Base-by-base conservation (phyloP, 2,888 invertebrate species). In the Amphipyra berbera region DNA sequence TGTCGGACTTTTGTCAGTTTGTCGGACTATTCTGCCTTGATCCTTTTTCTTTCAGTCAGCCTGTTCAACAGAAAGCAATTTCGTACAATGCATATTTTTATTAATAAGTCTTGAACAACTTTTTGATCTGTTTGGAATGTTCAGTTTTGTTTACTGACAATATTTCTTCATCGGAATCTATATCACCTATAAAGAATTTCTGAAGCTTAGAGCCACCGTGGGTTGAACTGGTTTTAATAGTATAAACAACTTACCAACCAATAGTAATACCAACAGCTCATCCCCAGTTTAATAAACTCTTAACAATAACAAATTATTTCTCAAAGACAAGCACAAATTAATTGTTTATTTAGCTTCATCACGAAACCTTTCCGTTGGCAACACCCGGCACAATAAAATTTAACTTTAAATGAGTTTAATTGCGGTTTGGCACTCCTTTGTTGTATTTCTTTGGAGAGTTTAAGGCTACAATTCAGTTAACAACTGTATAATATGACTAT, bases 341-440 rank as follows among this genome's bases (percentile, higher is more conserved):
- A 37, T 27, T 47, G 2, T 45, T 53, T 41, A 41, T 38, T 56
- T 46, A 60, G 6, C 7, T 38, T 60, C 10, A 37, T 27, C 7
- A 44, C 21, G 12, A 65, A 59, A 59, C 49, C 15, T 37, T 64
- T 52, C 40, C 44, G 48, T 61, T 38, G 40, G 21, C 21, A 35
- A 48, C 55, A 48, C 37, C 40, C 1, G 1, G 45, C 21, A 57
- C 27, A 57, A 57, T 46, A 5, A 10, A 55, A 8, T 50, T 10
- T 12, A 61, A 56, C 33, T 68, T 56, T 47, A 38, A 49, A 71
- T 30, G 7, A 55, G 40, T 67, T 67, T 41, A 44, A 67, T 67
- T 73, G 41, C 21, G 15, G 12, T 47, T 49, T 35, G 38, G 9
- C n/a, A 49, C n/a, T 54, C 67, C 45, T 50, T 73, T 60, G 42